Conservation (phyloP, 2,113 vertebrate species). For the Alectura lathami region DNA sequence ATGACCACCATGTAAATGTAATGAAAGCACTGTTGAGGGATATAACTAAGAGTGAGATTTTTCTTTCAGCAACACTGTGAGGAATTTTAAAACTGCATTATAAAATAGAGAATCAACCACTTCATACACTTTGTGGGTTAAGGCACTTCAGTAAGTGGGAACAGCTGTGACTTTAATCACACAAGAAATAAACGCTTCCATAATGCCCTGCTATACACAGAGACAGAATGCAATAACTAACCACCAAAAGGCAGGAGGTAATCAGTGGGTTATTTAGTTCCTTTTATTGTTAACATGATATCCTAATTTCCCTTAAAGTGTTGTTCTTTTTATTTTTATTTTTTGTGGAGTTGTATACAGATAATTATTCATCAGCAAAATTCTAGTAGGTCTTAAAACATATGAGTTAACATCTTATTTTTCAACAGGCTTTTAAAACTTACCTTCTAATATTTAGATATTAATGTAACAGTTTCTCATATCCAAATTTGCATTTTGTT, state of each 20-base stretch:
- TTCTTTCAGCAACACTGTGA: background rate
- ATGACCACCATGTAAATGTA: slow-evolving; percentile 1
- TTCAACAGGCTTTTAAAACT: background rate
- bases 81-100: slow-evolving; percentile 12
- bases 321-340: background rate
- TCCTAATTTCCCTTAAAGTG: slow-evolving; percentile 36
- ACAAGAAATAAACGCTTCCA: slow-evolving; percentile 68
- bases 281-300: slow-evolving; percentile 27
- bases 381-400: slow-evolving; percentile 6
- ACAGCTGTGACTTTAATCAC: slow-evolving; percentile 73
- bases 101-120: slow-evolving; percentile 1
- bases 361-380: slow-evolving; percentile 46
- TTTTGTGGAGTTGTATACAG: slow-evolving; percentile 5
- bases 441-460: background rate
- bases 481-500: background rate
- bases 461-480: background rate
- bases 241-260: slow-evolving; percentile 52
- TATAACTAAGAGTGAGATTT: slow-evolving; percentile 16
- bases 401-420: background rate
- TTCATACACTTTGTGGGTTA: slow-evolving; percentile 25
- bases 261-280: slow-evolving; percentile 66
- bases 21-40: slow-evolving; percentile 24
- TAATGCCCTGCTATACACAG: slow-evolving; percentile 56
- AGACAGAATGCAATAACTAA: slow-evolving; percentile 54
- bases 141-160: slow-evolving; percentile 53